Percentiles rank a stretch among this genome's conserved stretches.
Conservation (phyloP, 2,797 vertebrate genomes). For the Harpagifer antarcticus region DNA sequence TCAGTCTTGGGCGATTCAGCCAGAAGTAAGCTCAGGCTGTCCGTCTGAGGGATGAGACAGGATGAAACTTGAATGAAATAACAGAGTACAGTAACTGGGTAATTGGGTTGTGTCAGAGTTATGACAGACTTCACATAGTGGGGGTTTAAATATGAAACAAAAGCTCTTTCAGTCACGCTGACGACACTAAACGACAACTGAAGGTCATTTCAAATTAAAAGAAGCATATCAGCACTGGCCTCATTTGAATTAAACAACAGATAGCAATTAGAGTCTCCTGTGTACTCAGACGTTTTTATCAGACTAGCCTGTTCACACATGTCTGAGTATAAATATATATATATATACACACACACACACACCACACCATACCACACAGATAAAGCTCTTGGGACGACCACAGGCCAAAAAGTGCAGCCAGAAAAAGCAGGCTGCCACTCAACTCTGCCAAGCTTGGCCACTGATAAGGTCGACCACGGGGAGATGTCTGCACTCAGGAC, state of each 20-base stretch:
- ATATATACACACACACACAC: constrained; percentile 15
- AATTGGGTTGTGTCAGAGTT: constrained; percentile 52
- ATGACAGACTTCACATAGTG: constrained; percentile 8
- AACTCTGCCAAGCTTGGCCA: constrained; percentile 64
- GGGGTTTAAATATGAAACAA: constrained; percentile 21
- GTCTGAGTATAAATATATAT: constrained; percentile 4
- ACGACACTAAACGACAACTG: constrained; percentile 37
- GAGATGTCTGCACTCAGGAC: constrained; percentile 76
- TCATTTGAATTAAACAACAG: constrained; percentile 48
- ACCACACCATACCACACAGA: constrained; percentile 3
- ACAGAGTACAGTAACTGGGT: constrained; percentile 36
- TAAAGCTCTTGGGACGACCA: constrained; percentile 51
- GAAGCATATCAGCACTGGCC: constrained; percentile 2
- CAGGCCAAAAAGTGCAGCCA: constrained; percentile 63
- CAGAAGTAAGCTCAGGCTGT: background rate
- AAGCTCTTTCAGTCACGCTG: constrained; percentile 27
- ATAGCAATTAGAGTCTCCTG: constrained; percentile 48
- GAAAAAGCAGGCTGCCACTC: constrained; percentile 79
- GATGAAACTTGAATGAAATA: constrained; percentile 30
- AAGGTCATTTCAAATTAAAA: constrained; percentile 54
- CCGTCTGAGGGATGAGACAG: constrained; percentile 19
- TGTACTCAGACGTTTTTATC: constrained; percentile 42
- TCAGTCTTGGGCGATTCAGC: constrained; percentile 17
- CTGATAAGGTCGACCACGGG: constrained; percentile 76
- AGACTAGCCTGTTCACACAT: constrained; percentile 15